Base-by-base conservation (phyloP, 2,113 vertebrate genomes). In the Porphyrio hochstetteri region DNA sequence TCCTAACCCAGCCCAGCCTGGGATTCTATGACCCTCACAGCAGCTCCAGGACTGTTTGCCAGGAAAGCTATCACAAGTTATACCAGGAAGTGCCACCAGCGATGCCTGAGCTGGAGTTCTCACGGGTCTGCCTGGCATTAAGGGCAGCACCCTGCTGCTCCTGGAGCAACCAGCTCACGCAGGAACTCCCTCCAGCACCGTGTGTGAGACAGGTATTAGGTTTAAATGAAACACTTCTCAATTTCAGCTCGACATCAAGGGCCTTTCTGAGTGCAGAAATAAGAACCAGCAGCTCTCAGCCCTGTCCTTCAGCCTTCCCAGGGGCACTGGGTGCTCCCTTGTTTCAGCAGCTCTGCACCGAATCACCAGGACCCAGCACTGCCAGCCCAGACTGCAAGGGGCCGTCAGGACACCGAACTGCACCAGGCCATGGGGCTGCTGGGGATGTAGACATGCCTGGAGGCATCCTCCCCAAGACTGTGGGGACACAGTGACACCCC, bases 371-470 rank as follows among this genome's bases (percentile, higher is more conserved):
- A 35, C 11, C 1, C 18, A 65, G 69, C 24, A 25, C 24, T 13
- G 50, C 40, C 40, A 40, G 42, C 42, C 42, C 42, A 42, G 42
- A 6, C 14, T 42, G 42, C 42, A 42, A 15, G 42, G 42, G 42
- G 42, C 42, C 42, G 16, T 15, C 42, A 42, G 42, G 13, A 42
- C 42, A 42, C 42, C 3, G 42, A 42, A 16, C 15, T 42, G 42
- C 42, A 42, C 11, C 56, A 57, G 36, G 24, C 7, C 2, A 2
- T 8, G 44, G n/a, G 27, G 27, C 13, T 15, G 23, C 31, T 20
- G 23, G n/a, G 44, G 12, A 42, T 0, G 2, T 3, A 1, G 5
- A 20, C 5, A 7, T 0, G 1, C 31, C 46, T 4, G 21, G 27
- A 42, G 9, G 11, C 3, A 20, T 13, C 11, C 11, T 48, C 13